These are phyloP conservation scores for Drosophila cardini DNA, from an alignment of 1,140 invertebrate genomes.

Conservation along the genomic window DNA sequence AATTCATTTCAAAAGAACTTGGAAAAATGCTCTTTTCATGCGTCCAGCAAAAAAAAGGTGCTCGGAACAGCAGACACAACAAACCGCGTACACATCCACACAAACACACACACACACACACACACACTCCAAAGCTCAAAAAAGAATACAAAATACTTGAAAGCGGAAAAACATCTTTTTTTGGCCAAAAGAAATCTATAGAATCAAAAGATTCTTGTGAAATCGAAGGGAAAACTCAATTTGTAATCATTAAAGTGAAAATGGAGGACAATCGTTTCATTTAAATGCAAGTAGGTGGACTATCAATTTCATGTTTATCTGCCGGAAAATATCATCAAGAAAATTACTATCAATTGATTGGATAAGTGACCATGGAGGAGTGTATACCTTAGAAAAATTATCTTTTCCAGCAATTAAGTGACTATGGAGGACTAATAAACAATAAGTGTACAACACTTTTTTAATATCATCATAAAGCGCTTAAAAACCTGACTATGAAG, in stretches of 20 bases:
- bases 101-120: constrained; percentile 17
- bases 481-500: too few species aligned
- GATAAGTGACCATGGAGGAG: not conserved
- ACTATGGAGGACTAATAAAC: not conserved
- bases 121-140: constrained; percentile 48
- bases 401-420: not conserved
- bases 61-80: constrained; percentile 21
- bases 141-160: constrained; percentile 15
- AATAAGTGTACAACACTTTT: not conserved
- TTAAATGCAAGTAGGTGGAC: too few species aligned
- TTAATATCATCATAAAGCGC: not conserved
- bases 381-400: not conserved
- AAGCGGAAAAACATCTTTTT: not conserved
- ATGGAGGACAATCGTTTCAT: too few species aligned
- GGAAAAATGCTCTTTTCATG: constrained; percentile 55
- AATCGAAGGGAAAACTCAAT: not conserved
- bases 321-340: too few species aligned
- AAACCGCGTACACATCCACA: constrained; percentile 13
- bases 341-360: not conserved
- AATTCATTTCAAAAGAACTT: constrained; percentile 60
- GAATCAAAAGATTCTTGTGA: constrained; percentile 2
- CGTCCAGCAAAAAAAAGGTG: constrained; percentile 13
- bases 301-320: too few species aligned
- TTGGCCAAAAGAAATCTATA: not conserved
- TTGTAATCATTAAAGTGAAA: not conserved